Percentiles rank a stretch among this genome's conserved stretches.
phyloP scores from a whole-genome alignment of 2,888 invertebrate genomes.

The Anoncus sp. region DNA sequence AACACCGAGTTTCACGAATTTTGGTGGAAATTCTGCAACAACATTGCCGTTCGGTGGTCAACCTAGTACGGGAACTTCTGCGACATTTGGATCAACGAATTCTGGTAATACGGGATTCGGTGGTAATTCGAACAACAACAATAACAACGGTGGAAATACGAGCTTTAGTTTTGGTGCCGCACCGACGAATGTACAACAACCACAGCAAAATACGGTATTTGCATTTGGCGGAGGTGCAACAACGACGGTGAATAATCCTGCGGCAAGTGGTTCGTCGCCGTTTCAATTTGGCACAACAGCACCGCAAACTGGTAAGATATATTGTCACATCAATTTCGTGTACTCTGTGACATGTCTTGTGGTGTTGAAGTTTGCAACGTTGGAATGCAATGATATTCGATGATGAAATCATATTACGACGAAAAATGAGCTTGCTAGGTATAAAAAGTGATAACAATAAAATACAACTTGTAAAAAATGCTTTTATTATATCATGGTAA shows the following conservation, averaged over 20 bases:
- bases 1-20: constrained; percentile 38
- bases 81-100: constrained; percentile 60
- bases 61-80: constrained; percentile 46
- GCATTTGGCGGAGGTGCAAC: constrained; percentile 53
- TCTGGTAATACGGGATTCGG: constrained; percentile 30
- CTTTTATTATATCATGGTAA: too few species aligned
- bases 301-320: constrained; percentile 71
- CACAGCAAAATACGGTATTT: constrained; percentile 55
- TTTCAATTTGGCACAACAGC: constrained; percentile 75
- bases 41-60: constrained; percentile 65
- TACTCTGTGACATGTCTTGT: too few species aligned
- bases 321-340: too few species aligned
- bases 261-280: constrained; percentile 59
- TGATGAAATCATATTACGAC: too few species aligned
- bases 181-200: constrained; percentile 43
- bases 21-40: constrained; percentile 48
- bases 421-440: too few species aligned
- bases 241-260: constrained; percentile 43
- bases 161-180: constrained; percentile 62
- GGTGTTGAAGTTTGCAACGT: too few species aligned
- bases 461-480: too few species aligned
- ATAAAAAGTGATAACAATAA: too few species aligned
- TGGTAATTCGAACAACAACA: constrained; percentile 30
- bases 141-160: constrained; percentile 45
- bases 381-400: too few species aligned